phyloP scores from a whole-genome alignment of 1,140 invertebrate species.

The Pachyrhynchus sulphureomaculatus region DNA sequence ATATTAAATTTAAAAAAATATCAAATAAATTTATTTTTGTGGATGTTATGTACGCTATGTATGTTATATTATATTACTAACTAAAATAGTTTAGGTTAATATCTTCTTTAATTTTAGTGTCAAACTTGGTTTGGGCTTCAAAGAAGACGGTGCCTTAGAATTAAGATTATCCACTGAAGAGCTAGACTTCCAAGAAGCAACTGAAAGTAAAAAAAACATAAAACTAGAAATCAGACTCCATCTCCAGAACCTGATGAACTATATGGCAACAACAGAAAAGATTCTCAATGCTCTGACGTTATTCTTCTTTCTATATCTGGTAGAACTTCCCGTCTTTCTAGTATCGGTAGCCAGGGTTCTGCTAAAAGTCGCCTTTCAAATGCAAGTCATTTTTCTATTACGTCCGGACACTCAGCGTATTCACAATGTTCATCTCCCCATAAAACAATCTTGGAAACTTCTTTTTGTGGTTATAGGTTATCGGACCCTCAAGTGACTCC shows the following conservation, averaged over 20 bases:
- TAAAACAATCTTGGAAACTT: constrained; percentile 84
- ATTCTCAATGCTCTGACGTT: constrained; percentile 75
- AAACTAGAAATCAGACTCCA: constrained; percentile 51
- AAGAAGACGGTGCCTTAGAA: constrained; percentile 77
- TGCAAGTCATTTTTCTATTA: constrained; percentile 57
- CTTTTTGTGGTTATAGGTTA: constrained; percentile 82
- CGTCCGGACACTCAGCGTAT: constrained; percentile 69
- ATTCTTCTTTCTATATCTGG: constrained; percentile 79
- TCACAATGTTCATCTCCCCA: constrained; percentile 82
- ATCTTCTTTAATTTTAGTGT: constrained; percentile 25
- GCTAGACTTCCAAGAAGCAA: constrained; percentile 73
- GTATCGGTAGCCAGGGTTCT: constrained; percentile 68
- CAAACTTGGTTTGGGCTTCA: constrained; percentile 61
- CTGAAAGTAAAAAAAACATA: constrained; percentile 54
- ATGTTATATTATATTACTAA: not conserved
- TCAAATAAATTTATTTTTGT: no score
- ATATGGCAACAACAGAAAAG: constrained; percentile 57
- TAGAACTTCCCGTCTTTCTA: constrained; percentile 77
- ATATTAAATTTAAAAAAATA: no score
- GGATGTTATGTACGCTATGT: no score
- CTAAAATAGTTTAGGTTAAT: not conserved
- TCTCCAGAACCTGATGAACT: constrained; percentile 39
- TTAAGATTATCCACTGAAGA: constrained; percentile 83
- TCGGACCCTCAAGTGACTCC: constrained; percentile 49
- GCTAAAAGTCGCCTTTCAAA: constrained; percentile 59